Conservation (phyloP, 2,888 invertebrate genomes). For the Zonitis immaculata region DNA sequence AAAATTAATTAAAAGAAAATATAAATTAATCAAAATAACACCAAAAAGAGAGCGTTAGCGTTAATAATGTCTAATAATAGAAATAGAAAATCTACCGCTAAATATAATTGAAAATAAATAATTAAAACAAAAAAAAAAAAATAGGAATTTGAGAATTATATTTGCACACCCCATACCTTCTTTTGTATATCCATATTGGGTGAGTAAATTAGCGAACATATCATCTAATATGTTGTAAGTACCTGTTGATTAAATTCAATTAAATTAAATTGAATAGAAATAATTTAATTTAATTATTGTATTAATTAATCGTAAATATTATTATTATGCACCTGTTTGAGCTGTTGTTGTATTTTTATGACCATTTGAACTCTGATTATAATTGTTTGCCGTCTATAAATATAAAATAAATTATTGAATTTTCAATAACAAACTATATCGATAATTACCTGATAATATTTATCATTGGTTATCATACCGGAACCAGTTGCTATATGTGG, state of each 20-base stretch:
- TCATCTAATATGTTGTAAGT: constrained; percentile 39
- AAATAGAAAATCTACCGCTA: neutral
- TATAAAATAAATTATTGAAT: no score
- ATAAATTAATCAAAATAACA: no score
- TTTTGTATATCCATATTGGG: constrained; percentile 37
- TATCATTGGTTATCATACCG: constrained; percentile 26
- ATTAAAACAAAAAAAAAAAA: neutral
- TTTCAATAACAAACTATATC: no score
- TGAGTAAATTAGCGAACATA: constrained; percentile 40
- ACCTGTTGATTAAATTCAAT: constrained; percentile 24
- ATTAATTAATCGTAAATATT: no score
- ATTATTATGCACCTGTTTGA: constrained; percentile 33
- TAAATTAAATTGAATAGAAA: no score
- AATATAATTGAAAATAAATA: constrained; percentile 4
- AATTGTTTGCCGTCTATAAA: constrained; percentile 37
- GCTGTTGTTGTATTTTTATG: constrained; percentile 29
- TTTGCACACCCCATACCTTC: constrained; percentile 38
- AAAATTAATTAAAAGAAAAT: no score
- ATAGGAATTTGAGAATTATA: constrained; percentile 5
- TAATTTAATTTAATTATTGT: neutral
- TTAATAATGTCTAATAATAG: no score
- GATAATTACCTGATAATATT: constrained; percentile 34
- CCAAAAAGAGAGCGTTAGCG: no score
- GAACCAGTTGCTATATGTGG: constrained; percentile 24
- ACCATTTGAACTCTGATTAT: constrained; percentile 30